These are phyloP conservation scores for Anoura caudifer DNA, from an alignment of 2,113 vertebrate genomes.

Conservation along the genomic window DNA sequence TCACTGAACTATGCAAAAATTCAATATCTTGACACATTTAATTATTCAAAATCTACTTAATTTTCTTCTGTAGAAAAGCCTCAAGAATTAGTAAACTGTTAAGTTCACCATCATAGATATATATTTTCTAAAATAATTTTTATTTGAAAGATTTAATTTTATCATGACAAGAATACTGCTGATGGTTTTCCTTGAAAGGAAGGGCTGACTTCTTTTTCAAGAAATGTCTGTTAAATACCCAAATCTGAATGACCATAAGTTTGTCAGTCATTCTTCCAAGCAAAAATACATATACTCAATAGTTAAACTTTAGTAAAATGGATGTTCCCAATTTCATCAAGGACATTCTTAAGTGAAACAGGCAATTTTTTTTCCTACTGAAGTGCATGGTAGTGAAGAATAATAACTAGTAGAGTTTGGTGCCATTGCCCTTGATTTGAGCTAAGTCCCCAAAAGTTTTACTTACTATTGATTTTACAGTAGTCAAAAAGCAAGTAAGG, in stretches of 20 bases:
- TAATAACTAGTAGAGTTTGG: not conserved
- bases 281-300: not conserved
- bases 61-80: not conserved
- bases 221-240: not conserved
- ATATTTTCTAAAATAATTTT: conserved; percentile 8
- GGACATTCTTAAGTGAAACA: not conserved
- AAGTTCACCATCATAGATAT: not conserved
- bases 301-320: not conserved
- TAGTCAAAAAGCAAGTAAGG: not conserved
- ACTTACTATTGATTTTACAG: not conserved
- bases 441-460: not conserved
- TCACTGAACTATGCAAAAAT: not conserved
- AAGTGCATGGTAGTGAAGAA: not conserved
- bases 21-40: not conserved
- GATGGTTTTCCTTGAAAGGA: not conserved
- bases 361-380: not conserved
- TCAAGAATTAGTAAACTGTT: not conserved
- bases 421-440: not conserved
- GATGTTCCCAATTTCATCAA: not conserved
- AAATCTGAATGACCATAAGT: not conserved
- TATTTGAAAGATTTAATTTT: not conserved
- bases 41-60: not conserved
- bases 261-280: not conserved
- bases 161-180: not conserved
- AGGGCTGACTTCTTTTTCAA: not conserved